A percentile compares a stretch with the other conserved stretches of the same genome.
Conservation (phyloP, 2,797 vertebrate genomes). For the Lophius americanus region DNA sequence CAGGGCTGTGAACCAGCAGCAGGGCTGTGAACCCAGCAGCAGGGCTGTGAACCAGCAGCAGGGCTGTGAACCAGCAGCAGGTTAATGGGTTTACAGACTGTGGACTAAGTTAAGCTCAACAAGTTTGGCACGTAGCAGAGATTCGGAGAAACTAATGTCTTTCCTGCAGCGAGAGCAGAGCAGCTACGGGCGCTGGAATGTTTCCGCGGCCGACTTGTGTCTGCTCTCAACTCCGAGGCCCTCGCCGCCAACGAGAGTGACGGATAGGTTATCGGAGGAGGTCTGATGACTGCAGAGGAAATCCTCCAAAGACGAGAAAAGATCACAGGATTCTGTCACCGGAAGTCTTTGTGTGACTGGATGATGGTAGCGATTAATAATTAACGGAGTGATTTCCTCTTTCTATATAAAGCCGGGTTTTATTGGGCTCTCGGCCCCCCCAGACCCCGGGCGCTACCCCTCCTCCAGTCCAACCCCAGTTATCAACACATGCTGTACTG, state of each 20-base stretch:
- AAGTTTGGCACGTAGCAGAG: slow-evolving; percentile 43
- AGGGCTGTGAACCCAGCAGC: no score
- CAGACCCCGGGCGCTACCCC: no score
- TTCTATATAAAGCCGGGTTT: no score
- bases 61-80: slow-evolving; percentile 10
- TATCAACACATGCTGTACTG: no score
- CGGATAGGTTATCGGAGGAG: neutral
- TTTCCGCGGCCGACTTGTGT: neutral
- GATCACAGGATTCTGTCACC: no score
- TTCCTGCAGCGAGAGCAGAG: slow-evolving; percentile 15
- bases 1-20: no score
- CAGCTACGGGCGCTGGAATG: slow-evolving; percentile 6
- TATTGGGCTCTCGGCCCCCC: no score
- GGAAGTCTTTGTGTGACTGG: no score
- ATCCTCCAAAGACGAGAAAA: neutral
- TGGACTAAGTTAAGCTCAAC: slow-evolving; percentile 32
- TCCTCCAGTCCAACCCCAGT: no score
- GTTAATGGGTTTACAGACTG: slow-evolving; percentile 51
- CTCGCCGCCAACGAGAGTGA: no score
- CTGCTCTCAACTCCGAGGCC: neutral
- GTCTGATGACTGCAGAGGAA: neutral
- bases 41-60: neutral
- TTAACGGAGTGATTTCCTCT: no score
- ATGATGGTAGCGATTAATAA: no score
- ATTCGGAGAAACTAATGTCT: slow-evolving; percentile 23